Evolutionary conservation across 2,888 invertebrate genomes (phyloP), one percentile per base, ranked within the genome.

Genomic region (Lasioglossum morio): DNA sequence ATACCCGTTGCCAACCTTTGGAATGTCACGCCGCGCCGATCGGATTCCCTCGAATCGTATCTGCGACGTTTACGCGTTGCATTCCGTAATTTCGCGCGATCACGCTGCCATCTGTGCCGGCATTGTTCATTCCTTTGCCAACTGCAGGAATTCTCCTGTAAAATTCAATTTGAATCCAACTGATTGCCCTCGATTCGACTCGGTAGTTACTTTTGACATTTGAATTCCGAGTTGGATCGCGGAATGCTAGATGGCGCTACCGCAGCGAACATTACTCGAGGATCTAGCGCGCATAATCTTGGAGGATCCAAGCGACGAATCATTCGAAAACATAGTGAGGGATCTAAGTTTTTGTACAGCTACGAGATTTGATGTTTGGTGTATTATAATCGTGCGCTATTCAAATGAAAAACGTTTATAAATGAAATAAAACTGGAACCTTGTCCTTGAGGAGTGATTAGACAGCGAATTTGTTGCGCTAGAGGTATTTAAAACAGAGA

Each of bases 1-100:
- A 5, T 14, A 27, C 53, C 60, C 70, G 63, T 60, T 69, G 76
- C n/a, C 81, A 87, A 90, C 79, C 87, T 90, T 87, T 89, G 84
- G 76, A 82, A 80, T 74, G 27, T 4, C 43, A 60, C 48, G 48
- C 19, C 48, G 46, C 16, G 46, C 2, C 23, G 76, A 72, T 77
- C 74, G 48, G 19, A 16, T 74, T 72, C 73, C 72, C 69, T 72
- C 27, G 27, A 0, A 34, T 81, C 72, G 81, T 88, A 88, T 90
- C 90, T 78, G n/a, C 69, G 63, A 74, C 84, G 53, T 86, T 87
- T 84, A 70, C 79, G 8, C 82, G 48, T 60, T 76, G 79, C 79
- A 81, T 85, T 88, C 79, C 77, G 43, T 48, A 79, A 85, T 83
- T 73, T 84, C 60, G 70, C 82, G 70, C 70, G 57, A 43, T 74